Percentiles rank a stretch among this genome's conserved stretches.
These are phyloP conservation scores for Leucoraja ocellata DNA, from an alignment of 2,797 vertebrate genomes.

Conservation along the genomic window DNA sequence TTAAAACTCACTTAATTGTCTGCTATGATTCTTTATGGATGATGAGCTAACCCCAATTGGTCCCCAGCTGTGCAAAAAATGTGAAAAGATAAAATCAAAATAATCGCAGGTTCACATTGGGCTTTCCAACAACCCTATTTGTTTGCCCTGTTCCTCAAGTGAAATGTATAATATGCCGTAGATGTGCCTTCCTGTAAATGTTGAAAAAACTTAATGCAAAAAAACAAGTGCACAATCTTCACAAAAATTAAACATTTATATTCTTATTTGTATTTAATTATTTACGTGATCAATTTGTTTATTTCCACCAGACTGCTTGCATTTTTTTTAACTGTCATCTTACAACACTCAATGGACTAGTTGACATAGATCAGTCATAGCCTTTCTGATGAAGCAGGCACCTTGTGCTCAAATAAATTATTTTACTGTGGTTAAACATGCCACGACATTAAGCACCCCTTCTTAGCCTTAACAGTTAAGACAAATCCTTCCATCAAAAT, in stretches of 20 bases:
- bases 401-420: not conserved
- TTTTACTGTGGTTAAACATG: not conserved
- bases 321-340: not conserved
- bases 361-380: not conserved
- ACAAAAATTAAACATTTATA: slow-evolving; percentile 24
- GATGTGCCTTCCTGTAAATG: not conserved
- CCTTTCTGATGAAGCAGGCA: not conserved
- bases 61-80: not conserved
- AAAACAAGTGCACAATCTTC: not conserved
- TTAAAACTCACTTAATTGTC: not conserved
- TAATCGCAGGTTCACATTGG: not conserved
- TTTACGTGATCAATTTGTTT: not conserved
- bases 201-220: not conserved
- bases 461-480: not conserved
- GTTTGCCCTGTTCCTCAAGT: not conserved
- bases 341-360: not conserved
- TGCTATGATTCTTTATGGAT: not conserved
- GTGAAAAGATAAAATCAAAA: too few species aligned
- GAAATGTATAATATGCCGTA: not conserved
- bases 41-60: not conserved
- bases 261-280: not conserved
- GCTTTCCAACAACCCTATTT: not conserved
- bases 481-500: not conserved
- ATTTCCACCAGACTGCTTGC: not conserved
- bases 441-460: too few species aligned